A percentile compares a stretch with the other conserved stretches of the same genome.
Conservation (phyloP, 2,888 invertebrate species). For the Cerastis leucographa region DNA sequence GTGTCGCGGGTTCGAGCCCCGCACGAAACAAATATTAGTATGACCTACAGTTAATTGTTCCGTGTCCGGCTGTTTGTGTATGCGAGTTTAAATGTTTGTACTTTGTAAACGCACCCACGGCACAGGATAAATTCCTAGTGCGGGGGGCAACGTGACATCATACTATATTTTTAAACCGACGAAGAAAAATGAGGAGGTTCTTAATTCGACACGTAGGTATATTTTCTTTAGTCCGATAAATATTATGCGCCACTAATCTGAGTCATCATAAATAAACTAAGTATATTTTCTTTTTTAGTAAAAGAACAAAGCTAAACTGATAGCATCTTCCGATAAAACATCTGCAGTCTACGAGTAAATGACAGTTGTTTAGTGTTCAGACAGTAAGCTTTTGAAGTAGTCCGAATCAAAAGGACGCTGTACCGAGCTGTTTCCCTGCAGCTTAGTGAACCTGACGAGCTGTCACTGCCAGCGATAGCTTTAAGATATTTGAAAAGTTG, state of each 20-base stretch:
- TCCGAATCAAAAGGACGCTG: constrained; percentile 20
- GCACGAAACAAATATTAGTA: neutral
- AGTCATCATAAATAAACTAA: neutral
- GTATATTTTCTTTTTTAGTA: neutral
- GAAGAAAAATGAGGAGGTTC: too few relatives aligned
- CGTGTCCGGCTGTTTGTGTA: neutral
- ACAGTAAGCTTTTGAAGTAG: constrained; percentile 41
- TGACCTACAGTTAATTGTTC: neutral
- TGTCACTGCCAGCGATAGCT: constrained; percentile 1
- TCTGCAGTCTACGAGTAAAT: neutral
- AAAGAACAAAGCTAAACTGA: constrained; percentile 48
- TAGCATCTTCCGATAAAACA: constrained; percentile 30
- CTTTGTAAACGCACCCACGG: too few relatives aligned
- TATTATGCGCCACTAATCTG: neutral
- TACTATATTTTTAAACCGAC: neutral
- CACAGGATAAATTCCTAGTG: neutral
- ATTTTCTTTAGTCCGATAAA: too few relatives aligned
- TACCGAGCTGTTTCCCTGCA: constrained; percentile 6
- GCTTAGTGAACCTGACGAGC: constrained; percentile 1
- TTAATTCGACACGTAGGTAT: neutral
- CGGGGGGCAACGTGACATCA: neutral
- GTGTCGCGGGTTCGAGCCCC: too few relatives aligned
- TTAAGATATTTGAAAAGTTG: neutral
- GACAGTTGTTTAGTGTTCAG: constrained; percentile 27
- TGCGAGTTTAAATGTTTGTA: neutral